A percentile compares a stretch with the other conserved stretches of the same genome.
Conservation (phyloP, 2,888 invertebrate species). For the Steinernema carpocapsae region DNA sequence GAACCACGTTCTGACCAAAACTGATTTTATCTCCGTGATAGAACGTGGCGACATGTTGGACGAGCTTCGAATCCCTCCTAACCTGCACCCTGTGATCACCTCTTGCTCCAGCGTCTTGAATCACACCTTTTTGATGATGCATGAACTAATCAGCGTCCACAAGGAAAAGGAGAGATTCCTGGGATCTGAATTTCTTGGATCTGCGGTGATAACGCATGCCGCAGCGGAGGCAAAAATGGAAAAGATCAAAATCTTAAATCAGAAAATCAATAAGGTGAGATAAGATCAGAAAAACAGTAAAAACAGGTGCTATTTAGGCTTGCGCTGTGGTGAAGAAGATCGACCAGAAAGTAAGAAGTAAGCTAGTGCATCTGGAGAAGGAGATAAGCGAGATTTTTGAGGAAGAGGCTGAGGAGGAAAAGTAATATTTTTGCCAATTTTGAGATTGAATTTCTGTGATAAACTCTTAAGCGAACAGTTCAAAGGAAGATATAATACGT, state of each 20-base stretch:
- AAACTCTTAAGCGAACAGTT: no score
- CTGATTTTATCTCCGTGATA: not conserved
- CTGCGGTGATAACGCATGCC: not conserved
- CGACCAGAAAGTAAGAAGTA: not conserved
- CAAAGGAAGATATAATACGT: no score
- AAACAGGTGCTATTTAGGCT: not conserved
- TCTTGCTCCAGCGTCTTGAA: not conserved
- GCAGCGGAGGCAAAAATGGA: not conserved
- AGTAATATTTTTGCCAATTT: not conserved
- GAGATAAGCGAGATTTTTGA: not conserved
- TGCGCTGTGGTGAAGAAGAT: not conserved
- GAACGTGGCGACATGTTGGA: not conserved
- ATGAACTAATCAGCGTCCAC: not conserved
- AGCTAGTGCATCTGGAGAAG: not conserved
- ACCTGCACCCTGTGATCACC: conserved; percentile 9
- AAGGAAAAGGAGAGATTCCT: not conserved
- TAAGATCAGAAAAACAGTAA: not conserved
- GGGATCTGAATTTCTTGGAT: not conserved
- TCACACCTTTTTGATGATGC: not conserved
- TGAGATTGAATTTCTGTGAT: no score
- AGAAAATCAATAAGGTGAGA: conserved; percentile 4
- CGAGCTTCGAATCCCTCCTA: not conserved
- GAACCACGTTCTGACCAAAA: conserved; percentile 1
- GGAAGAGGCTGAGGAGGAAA: not conserved
- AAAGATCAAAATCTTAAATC: not conserved